Percentiles rank a stretch among this genome's conserved stretches.
phyloP scores from a whole-genome alignment of 1,140 invertebrate genomes.

The Nilaparvata lugens region DNA sequence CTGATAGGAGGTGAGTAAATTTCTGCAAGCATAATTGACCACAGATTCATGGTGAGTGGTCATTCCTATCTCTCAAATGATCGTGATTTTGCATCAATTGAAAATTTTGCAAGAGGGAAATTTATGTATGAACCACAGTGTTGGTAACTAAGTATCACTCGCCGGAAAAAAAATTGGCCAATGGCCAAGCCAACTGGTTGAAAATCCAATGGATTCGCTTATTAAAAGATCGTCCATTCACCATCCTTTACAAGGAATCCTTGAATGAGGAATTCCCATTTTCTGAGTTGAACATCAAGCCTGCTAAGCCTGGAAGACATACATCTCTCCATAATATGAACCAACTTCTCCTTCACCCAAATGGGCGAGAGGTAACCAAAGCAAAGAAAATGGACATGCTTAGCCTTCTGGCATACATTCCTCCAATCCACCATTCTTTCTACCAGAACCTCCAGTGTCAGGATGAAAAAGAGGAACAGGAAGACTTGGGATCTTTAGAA shows the following conservation, averaged over 20 bases:
- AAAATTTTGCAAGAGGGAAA: constrained; percentile 16
- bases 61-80: constrained; percentile 28
- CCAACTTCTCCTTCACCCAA: background rate
- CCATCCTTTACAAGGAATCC: constrained; percentile 10
- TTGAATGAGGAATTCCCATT: constrained; percentile 5
- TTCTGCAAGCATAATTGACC: constrained; percentile 26
- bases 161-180: constrained; percentile 1
- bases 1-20: constrained; percentile 26
- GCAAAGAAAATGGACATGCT: constrained; percentile 13
- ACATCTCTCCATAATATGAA: background rate
- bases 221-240: constrained; percentile 20
- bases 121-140: constrained; percentile 6
- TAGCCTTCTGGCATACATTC: constrained; percentile 15
- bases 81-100: constrained; percentile 24
- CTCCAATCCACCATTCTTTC: constrained; percentile 15
- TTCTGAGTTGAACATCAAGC: constrained; percentile 2
- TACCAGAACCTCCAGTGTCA: constrained; percentile 8
- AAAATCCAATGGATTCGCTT: constrained; percentile 23
- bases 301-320: constrained; percentile 5
- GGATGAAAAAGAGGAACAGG: too few relatives aligned
- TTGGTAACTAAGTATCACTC: background rate
- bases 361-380: background rate
- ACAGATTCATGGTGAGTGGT: constrained; percentile 28
- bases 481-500: too few relatives aligned
- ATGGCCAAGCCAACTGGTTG: constrained; percentile 19